Evolutionary conservation across 2,888 invertebrate species (phyloP).

Genomic region (Cryptus armator): DNA sequence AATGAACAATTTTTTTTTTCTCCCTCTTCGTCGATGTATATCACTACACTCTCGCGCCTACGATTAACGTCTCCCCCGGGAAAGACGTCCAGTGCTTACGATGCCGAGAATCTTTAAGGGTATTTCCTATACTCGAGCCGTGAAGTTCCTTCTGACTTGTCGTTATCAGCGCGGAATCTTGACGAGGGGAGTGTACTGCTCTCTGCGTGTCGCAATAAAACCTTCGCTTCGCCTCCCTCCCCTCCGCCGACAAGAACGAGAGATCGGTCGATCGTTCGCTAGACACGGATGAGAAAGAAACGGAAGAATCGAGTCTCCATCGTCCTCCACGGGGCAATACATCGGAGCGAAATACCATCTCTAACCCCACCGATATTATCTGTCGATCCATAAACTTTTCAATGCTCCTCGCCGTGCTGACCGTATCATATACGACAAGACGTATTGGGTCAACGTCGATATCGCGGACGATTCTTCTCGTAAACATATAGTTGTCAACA

Average conservation of each 20-base stretch:
- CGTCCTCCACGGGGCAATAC: conserved; percentile 36
- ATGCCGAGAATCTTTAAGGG: conserved; percentile 32
- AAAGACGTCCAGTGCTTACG: conserved; percentile 28
- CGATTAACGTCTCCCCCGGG: conserved; percentile 44
- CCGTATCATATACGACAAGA: conserved; percentile 51
- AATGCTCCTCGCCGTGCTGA: conserved; percentile 68
- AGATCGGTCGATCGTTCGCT: conserved; percentile 46
- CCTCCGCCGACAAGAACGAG: conserved; percentile 17
- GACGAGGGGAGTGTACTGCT: conserved; percentile 22
- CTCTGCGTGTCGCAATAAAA: conserved; percentile 60
- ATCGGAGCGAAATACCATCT: conserved; percentile 58
- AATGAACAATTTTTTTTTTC: conserved; percentile 23
- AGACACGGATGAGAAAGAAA: conserved; percentile 16
- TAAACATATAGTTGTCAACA: conserved; percentile 52
- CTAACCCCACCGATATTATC: conserved; percentile 35
- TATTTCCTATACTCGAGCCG: background rate
- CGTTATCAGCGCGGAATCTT: conserved; percentile 59
- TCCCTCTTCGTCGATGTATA: conserved; percentile 25
- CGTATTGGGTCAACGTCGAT: background rate
- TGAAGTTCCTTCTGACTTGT: conserved; percentile 43
- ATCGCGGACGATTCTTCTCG: conserved; percentile 32
- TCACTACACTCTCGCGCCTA: conserved; percentile 30
- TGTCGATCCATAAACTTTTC: conserved; percentile 75
- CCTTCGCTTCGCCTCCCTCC: conserved; percentile 11
- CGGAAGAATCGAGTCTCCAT: conserved; percentile 43